Percentiles rank a stretch among this genome's conserved stretches.
These are phyloP conservation scores for Camelus dromedarius DNA, from an alignment of 2,113 vertebrate genomes.

Conservation along the genomic window DNA sequence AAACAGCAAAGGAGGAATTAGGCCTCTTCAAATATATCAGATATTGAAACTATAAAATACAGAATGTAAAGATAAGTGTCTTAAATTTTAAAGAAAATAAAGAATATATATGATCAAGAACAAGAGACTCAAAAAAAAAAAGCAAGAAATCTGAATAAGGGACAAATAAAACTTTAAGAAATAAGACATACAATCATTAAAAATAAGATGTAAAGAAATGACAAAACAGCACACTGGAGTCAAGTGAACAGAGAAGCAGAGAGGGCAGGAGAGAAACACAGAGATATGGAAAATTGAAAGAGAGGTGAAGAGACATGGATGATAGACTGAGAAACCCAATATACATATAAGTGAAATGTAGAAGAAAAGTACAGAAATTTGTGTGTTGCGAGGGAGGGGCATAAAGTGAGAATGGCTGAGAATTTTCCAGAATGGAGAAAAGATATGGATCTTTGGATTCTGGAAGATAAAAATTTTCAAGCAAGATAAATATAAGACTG, in stretches of 20 bases:
- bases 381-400: not conserved
- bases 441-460: not conserved
- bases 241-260: not conserved
- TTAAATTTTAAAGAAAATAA: conserved; percentile 17
- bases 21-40: not conserved
- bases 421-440: conserved; percentile 26
- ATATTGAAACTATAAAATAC: not conserved
- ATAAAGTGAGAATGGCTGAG: not conserved
- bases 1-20: not conserved
- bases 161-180: not conserved
- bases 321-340: not conserved
- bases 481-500: not conserved
- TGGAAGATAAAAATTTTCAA: conserved; percentile 1
- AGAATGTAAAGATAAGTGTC: not conserved
- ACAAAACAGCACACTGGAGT: not conserved
- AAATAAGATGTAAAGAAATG: not conserved
- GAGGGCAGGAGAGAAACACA: not conserved
- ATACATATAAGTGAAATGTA: not conserved
- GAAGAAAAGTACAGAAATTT: not conserved
- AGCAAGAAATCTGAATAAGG: conserved; percentile 16
- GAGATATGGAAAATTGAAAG: not conserved
- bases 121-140: not conserved
- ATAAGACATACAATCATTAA: not conserved
- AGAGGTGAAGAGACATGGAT: not conserved
- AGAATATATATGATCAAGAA: not conserved